Evolutionary conservation across 53 echinoderm and acorn worm genomes (phyloP).

Genomic region (Hippasteria phrygiana): DNA sequence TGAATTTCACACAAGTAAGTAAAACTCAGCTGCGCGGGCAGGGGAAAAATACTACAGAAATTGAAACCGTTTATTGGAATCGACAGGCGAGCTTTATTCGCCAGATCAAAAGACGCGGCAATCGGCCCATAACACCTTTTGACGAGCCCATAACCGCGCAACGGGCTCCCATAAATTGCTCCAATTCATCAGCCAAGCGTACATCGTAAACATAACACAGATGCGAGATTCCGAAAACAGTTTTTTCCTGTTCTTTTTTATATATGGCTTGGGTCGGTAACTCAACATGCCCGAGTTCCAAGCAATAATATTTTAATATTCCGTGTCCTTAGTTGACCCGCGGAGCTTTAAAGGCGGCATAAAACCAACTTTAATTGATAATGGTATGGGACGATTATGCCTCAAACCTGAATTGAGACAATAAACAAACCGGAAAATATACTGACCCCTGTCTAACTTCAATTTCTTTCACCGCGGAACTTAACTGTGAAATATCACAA

Average conservation of each 20-base stretch:
- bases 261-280: not conserved
- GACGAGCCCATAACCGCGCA: slow-evolving; percentile 48
- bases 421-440: slow-evolving; percentile 50
- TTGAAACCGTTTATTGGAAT: slow-evolving; percentile 21
- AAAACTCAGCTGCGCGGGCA: not conserved
- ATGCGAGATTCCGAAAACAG: not conserved
- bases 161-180: slow-evolving; percentile 37
- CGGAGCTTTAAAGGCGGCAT: not conserved
- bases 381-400: slow-evolving; percentile 16
- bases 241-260: not conserved
- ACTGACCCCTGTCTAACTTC: not conserved
- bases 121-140: slow-evolving; percentile 47
- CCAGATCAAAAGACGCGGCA: slow-evolving; percentile 57
- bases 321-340: slow-evolving; percentile 53
- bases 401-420: slow-evolving; percentile 16
- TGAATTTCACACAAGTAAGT: not conserved
- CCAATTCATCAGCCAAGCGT: slow-evolving; percentile 7
- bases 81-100: not conserved
- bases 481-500: not conserved
- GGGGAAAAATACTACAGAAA: not conserved
- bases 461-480: not conserved
- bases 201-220: slow-evolving; percentile 45
- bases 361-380: slow-evolving; percentile 57
- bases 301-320: slow-evolving; percentile 58
- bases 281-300: not conserved